A percentile compares a stretch with the other conserved stretches of the same genome.
These are phyloP conservation scores for Brachyptera putata DNA, from an alignment of 2,888 invertebrate genomes.

Conservation along the genomic window DNA sequence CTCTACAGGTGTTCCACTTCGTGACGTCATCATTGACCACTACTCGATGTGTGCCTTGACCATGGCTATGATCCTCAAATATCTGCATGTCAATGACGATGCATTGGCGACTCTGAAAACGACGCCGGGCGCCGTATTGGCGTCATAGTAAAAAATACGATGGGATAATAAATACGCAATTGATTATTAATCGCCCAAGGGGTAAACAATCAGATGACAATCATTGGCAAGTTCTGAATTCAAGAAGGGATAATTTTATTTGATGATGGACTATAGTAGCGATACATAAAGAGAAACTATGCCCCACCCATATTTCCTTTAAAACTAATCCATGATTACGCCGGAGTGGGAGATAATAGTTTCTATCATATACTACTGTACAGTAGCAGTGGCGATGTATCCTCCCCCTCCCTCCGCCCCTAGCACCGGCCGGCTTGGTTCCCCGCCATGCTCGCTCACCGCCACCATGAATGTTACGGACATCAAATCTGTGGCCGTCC, in stretches of 20 bases:
- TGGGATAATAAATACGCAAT: too few relatives aligned
- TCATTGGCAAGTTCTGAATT: too few relatives aligned
- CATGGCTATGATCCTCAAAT: too few relatives aligned
- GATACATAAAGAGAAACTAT: neutral
- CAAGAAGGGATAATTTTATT: constrained; percentile 5
- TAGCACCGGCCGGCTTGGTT: neutral
- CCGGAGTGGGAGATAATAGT: neutral
- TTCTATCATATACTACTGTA: too few relatives aligned
- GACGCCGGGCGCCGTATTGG: neutral
- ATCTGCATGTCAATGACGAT: neutral
- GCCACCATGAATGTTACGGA: neutral
- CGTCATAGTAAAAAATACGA: too few relatives aligned
- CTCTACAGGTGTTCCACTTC: constrained; percentile 14
- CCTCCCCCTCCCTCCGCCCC: too few relatives aligned
- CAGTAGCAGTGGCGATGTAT: neutral
- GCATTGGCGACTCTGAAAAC: neutral
- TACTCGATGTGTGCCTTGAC: constrained; percentile 18
- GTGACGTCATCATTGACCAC: neutral
- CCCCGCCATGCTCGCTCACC: neutral
- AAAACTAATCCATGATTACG: neutral
- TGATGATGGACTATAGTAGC: neutral
- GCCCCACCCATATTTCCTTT: constrained; percentile 1
- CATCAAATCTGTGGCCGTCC: neutral
- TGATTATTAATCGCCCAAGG: too few relatives aligned
- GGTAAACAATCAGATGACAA: too few relatives aligned